Conservation (phyloP, 2,797 vertebrate genomes). For the Botia almorhae region DNA sequence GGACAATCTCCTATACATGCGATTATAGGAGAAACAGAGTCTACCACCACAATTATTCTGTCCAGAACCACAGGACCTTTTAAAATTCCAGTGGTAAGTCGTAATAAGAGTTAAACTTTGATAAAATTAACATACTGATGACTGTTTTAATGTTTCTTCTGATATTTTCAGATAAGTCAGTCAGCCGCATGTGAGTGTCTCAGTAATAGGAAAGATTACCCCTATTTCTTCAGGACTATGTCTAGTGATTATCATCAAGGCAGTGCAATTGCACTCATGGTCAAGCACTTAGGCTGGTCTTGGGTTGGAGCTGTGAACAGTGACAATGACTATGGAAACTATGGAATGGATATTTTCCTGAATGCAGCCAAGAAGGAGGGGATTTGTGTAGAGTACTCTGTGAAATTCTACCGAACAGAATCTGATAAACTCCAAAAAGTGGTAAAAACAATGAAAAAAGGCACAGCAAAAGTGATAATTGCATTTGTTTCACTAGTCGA, state of each 20-base stretch:
- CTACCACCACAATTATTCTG: conserved; percentile 75
- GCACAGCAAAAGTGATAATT: not conserved
- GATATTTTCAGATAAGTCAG: conserved; percentile 73
- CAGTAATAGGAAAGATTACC: conserved; percentile 70
- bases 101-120: not conserved
- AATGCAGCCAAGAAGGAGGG: conserved; percentile 71
- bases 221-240: conserved; percentile 77
- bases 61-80: conserved; percentile 71
- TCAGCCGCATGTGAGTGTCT: conserved; percentile 77
- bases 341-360: conserved; percentile 77
- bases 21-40: conserved; percentile 79
- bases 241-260: conserved; percentile 78
- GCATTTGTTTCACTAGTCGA: not conserved
- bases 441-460: conserved; percentile 67
- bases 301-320: conserved; percentile 80
- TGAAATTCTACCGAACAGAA: conserved; percentile 61
- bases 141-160: not conserved
- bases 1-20: conserved; percentile 72
- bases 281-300: conserved; percentile 79
- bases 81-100: conserved; percentile 63
- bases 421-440: conserved; percentile 69
- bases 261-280: conserved; percentile 71
- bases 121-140: not conserved
- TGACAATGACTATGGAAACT: conserved; percentile 79
- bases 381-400: conserved; percentile 74